Percentiles rank a stretch among this genome's conserved stretches.
Conservation (phyloP, 2,797 vertebrate species). For the Menidia menidia region DNA sequence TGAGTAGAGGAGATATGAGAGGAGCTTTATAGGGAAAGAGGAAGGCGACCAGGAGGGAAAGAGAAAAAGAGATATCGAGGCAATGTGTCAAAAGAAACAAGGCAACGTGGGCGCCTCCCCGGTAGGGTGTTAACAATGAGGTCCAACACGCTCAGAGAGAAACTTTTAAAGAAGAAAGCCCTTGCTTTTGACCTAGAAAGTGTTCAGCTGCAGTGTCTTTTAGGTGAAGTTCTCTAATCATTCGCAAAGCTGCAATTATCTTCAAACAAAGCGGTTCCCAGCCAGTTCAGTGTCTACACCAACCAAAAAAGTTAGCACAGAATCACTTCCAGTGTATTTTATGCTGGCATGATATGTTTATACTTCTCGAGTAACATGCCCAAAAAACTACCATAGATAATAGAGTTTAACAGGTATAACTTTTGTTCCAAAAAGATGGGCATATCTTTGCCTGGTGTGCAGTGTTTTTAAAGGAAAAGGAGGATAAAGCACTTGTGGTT, state of each 20-base stretch:
- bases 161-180: slow-evolving; percentile 4
- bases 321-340: too few species aligned
- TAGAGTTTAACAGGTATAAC: too few species aligned
- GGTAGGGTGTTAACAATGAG: neutral
- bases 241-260: neutral
- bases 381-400: too few species aligned
- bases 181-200: neutral
- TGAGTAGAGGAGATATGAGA: slow-evolving; percentile 5
- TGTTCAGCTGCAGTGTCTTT: neutral
- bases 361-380: too few species aligned
- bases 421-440: too few species aligned
- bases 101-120: slow-evolving; percentile 30
- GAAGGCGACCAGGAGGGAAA: neutral
- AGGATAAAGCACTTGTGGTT: too few species aligned
- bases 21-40: neutral
- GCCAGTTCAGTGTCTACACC: too few species aligned
- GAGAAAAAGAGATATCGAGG: slow-evolving; percentile 8
- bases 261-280: neutral
- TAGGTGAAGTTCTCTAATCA: neutral
- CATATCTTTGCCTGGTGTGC: too few species aligned
- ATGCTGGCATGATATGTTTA: too few species aligned
- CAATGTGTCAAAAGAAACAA: slow-evolving; percentile 33
- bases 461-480: too few species aligned
- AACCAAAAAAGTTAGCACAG: too few species aligned
- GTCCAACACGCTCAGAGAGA: neutral